Base-by-base conservation (phyloP, 2,797 vertebrate genomes). In the Hipposideros larvatus region DNA sequence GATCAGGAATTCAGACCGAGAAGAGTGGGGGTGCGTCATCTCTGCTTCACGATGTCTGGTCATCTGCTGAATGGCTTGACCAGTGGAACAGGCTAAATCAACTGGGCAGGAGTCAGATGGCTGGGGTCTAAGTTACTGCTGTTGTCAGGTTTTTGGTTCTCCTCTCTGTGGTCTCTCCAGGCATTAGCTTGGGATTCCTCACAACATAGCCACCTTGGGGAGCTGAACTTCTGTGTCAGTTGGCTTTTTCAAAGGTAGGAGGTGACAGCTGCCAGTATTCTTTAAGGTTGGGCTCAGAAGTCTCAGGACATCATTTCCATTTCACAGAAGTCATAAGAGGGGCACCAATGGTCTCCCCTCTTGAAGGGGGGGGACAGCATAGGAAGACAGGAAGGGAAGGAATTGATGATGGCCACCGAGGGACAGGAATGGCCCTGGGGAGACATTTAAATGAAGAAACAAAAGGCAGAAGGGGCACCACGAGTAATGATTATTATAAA, bases 1-100 rank as follows among this genome's bases (percentile, higher is more conserved):
- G 66, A 63, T 57, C 41, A 75, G 65, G 26, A 68, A 65, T 21
- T 57, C 41, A 43, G 48, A 48, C 46, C 4, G 21, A 65, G 11
- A 1, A 1, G 10, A 31, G n/a, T 2, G 2, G 28, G 18, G 5
- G 11, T 11, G 41, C 5, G 21, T 86, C 8, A 0, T 59, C 31
- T 57, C 61, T 86, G 68, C 15, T 65, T 66, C 18, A 8, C 11
- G 2, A 1, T 59, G 34, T 21, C 48, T 22, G 18, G 41, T 7
- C 26, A 18, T 59, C n/a, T 6, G 3, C 16, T 10, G 19, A 31
- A 16, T 19, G 46, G 73, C 26, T 24, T 61, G 24, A 74, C 21
- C 53, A 21, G 57, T 7, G 66, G 68, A 66, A 11, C 16, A 15
- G 59, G 15, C 41, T 43, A 24, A 24, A 79, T 22, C 43, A 31